Evolutionary conservation across 2,888 invertebrate genomes (phyloP), one percentile per base, ranked within the genome.

Genomic region (Lucinisca nassula): DNA sequence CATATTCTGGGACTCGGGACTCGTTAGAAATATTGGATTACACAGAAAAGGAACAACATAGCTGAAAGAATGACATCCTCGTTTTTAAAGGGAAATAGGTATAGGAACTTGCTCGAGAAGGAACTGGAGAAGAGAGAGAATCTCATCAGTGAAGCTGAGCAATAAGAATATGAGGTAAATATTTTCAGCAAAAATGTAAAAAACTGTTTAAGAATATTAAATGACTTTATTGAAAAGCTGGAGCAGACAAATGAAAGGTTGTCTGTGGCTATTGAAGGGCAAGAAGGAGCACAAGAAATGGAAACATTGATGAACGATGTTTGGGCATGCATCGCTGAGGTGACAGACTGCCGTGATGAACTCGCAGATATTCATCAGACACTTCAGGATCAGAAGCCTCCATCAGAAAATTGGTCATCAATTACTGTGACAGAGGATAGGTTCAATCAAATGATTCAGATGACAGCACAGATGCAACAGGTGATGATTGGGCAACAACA

Each of bases 401-500:
- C 51, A 51, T 51, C 51, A 51, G 51, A n/a, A 21, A 51, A 51
- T n/a, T 51, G 17, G 3, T 51, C 51, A 21, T 4, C 51, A 51
- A 21, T 12, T 21, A 51, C 51, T 51, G 21, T 51, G 17, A n/a
- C n/a, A 4, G 51, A 51, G 4, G 51, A 51, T 21, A 12, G 51
- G 51, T n/a, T n/a, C n/a, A 51, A 51, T 21, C 51, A n/a, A 12
- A 51, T 51, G 51, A n/a, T 21, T 21, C 10, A 51, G 4, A 14
- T 51, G 21, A 12, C 10, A 21, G 4, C 21, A 21, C 73, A 73
- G 10, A 73, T 73, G 40, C 37, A 73, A 38, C 73, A 73, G 4
- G 4, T 73, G n/a, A 73, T 37, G 73, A 37, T 73, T 24, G 4
- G 14, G 35, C 73, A 73, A 8, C 73, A 73, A 73, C 70, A 70